phyloP scores from a whole-genome alignment of 2,113 vertebrate species.

The Scytalopus superciliaris region DNA sequence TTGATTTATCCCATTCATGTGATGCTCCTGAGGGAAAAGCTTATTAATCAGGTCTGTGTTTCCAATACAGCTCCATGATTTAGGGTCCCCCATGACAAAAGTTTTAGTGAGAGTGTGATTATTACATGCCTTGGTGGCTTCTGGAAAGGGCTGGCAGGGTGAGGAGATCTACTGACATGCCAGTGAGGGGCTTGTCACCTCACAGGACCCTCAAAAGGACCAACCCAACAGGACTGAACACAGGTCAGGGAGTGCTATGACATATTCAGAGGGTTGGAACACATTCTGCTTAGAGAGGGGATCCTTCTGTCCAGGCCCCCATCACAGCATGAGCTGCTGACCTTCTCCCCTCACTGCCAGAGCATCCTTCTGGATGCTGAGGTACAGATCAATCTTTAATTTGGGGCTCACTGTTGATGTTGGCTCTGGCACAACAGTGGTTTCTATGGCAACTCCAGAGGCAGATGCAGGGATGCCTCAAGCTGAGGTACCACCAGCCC shows the following conservation, averaged over 20 bases:
- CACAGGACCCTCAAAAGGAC: not conserved
- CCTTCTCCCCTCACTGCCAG: not conserved
- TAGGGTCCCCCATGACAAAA: not conserved
- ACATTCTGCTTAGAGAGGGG: not conserved
- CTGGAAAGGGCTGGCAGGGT: not conserved
- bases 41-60: slow-evolving; percentile 9
- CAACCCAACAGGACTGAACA: not conserved
- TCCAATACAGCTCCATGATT: not conserved
- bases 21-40: not conserved
- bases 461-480: slow-evolving; percentile 62
- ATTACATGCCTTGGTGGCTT: not conserved
- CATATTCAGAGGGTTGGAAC: not conserved
- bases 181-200: not conserved
- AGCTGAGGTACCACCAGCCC: slow-evolving; percentile 55
- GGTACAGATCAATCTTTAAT: not conserved
- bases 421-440: slow-evolving; percentile 70
- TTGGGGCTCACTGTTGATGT: slow-evolving; percentile 34
- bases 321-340: not conserved
- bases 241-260: not conserved
- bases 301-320: not conserved
- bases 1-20: not conserved
- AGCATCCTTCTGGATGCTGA: fast-evolving
- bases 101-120: not conserved
- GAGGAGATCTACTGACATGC: fast-evolving
- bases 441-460: slow-evolving; percentile 80